Conservation (phyloP, 2,113 vertebrate species). For the human (Homo sapiens) region DNA sequence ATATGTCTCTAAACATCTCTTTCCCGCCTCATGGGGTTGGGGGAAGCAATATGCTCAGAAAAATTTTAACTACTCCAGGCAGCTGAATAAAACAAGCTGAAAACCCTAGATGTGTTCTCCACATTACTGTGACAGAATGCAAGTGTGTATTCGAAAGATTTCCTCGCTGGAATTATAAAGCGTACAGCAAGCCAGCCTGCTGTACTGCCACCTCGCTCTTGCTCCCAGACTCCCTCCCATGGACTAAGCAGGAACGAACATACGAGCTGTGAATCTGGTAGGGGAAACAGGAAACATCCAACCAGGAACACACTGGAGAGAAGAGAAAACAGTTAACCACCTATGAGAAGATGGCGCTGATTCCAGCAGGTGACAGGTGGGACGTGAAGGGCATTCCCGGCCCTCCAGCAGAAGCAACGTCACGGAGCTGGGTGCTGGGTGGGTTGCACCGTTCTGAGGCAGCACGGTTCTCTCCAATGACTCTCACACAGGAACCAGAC, state of each 20-base stretch:
- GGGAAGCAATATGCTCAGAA: background rate
- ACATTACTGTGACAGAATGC: background rate
- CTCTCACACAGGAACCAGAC: background rate
- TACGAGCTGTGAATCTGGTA: background rate
- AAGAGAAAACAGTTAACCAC: background rate
- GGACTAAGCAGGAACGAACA: background rate
- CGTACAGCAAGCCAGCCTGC: background rate
- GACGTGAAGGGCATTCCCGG: background rate
- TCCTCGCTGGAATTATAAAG: background rate
- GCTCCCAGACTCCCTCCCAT: background rate
- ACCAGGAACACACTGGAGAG: background rate
- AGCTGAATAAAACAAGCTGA: background rate
- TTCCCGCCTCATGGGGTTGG: background rate
- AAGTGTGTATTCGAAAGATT: background rate
- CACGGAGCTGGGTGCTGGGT: rapidly evolving
- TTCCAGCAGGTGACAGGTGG: background rate
- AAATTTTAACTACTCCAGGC: background rate
- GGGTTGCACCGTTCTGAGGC: background rate
- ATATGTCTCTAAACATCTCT: background rate
- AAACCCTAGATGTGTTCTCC: background rate
- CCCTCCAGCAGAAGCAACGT: background rate
- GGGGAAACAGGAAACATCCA: background rate
- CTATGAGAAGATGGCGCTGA: background rate
- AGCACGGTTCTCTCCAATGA: background rate
- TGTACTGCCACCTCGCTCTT: background rate